Base-by-base conservation (phyloP, 2,888 invertebrate species). In the Chloromyia formosa region DNA sequence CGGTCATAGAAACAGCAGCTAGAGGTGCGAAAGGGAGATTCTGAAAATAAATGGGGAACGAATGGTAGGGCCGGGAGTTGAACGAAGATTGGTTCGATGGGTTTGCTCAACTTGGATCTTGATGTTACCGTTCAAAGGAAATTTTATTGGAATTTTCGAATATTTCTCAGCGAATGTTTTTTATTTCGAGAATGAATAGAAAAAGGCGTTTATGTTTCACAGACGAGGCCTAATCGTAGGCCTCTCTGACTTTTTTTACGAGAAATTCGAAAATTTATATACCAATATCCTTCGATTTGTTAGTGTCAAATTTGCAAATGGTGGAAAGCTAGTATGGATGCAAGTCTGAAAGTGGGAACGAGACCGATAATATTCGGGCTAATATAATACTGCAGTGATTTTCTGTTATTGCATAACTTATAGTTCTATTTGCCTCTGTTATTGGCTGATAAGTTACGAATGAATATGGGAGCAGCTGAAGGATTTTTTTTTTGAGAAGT, bases 261-360 rank as follows among this genome's bases (percentile, higher is more conserved):
- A 61, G 49, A 68, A 68, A 68, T 68, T 42, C 66, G 66, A 68
- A 68, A 49, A 68, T 68, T 68, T 68, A 68, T 68, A 68, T 68
- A 53, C 66, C 45, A 53, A 68, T 68, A 49, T 68, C 49, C 23
- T 68, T 68, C 66, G 66, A 68, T 68, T 68, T 68, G 66, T 68
- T 68, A 49, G 66, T 68, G 66, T 68, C 66, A 64, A 64, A 64
- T 64, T 68, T 22, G 49, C 53, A 18, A 10, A 20, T 9, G 58
- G 16, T n/a, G n/a, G n/a, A n/a, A n/a, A n/a, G n/a, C n/a, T n/a
- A n/a, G n/a, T n/a, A n/a, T n/a, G n/a, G n/a, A n/a, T n/a, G n/a
- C n/a, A n/a, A n/a, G n/a, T n/a, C n/a, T n/a, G n/a, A n/a, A n/a
- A n/a, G n/a, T 61, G 61, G 14, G 23, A 16, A 61, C 16, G 35